Percentiles rank a stretch among this genome's conserved stretches.
These are phyloP conservation scores for Leontocebus nigricollis DNA, from an alignment of 2,797 vertebrate species.

Conservation along the genomic window DNA sequence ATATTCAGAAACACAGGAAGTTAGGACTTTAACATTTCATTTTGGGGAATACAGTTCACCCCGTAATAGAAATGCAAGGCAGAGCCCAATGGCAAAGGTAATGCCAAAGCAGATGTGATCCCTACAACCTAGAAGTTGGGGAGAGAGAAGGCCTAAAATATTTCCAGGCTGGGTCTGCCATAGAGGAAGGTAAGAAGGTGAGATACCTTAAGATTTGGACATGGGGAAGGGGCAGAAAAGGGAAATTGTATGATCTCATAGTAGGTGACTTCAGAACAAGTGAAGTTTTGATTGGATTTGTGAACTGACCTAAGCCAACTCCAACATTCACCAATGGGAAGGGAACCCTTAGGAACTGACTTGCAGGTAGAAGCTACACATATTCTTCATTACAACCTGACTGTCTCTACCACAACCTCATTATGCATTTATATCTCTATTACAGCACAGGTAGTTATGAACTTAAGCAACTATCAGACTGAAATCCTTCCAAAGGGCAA, in stretches of 20 bases:
- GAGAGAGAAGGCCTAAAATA: background rate
- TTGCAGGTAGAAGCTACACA: background rate
- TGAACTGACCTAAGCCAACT: background rate
- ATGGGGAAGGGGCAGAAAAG: background rate
- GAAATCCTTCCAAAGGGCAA: background rate
- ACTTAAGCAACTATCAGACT: background rate
- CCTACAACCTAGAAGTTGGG: accelerated
- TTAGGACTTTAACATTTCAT: background rate
- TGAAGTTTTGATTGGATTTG: background rate
- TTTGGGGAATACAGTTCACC: background rate
- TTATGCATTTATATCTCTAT: background rate
- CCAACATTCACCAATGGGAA: accelerated
- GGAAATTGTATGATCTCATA: background rate
- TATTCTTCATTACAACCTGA: background rate
- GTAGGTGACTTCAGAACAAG: background rate
- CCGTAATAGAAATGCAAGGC: background rate
- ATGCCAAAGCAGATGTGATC: no score
- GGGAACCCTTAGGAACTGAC: background rate
- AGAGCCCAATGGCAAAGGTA: background rate
- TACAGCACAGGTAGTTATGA: background rate
- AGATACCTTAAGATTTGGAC: background rate
- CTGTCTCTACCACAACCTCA: background rate
- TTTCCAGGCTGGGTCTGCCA: background rate
- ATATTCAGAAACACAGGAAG: background rate
- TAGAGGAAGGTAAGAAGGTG: background rate